Conservation (phyloP, 2,113 vertebrate species). For the Ameiurus melas region DNA sequence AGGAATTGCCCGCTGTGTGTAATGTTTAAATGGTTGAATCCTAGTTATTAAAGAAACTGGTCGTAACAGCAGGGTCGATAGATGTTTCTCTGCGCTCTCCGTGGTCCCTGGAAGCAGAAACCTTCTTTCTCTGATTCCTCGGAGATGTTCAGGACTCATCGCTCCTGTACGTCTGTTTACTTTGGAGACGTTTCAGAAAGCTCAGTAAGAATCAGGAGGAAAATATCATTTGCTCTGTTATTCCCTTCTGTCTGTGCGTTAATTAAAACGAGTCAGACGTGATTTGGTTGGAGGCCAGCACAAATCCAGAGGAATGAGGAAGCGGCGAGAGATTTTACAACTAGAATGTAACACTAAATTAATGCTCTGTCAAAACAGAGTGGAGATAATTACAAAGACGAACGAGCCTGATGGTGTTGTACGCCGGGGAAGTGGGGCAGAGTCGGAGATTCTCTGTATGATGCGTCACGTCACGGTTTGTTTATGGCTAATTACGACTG, state of each 20-base stretch:
- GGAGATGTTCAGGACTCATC: not conserved
- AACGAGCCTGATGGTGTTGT: not conserved
- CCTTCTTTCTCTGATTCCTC: not conserved
- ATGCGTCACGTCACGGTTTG: not conserved
- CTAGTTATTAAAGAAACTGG: no score
- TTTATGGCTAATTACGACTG: not conserved
- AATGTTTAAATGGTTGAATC: not conserved
- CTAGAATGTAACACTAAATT: not conserved
- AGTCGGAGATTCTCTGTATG: not conserved
- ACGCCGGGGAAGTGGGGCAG: not conserved
- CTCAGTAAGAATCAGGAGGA: not conserved
- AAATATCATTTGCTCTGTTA: not conserved
- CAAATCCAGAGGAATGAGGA: not conserved
- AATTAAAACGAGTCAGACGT: not conserved
- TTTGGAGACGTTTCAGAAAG: not conserved
- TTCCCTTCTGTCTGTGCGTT: not conserved
- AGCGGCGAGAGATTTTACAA: not conserved
- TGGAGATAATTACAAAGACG: not conserved
- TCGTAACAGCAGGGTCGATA: not conserved
- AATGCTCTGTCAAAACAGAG: constrained; percentile 11
- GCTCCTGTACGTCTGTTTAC: not conserved
- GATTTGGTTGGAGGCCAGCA: not conserved
- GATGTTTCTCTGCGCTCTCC: not conserved
- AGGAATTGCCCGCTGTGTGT: not conserved
- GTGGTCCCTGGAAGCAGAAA: not conserved